These are phyloP conservation scores for Oxyura jamaicensis DNA, from an alignment of 2,113 vertebrate genomes.

Conservation along the genomic window DNA sequence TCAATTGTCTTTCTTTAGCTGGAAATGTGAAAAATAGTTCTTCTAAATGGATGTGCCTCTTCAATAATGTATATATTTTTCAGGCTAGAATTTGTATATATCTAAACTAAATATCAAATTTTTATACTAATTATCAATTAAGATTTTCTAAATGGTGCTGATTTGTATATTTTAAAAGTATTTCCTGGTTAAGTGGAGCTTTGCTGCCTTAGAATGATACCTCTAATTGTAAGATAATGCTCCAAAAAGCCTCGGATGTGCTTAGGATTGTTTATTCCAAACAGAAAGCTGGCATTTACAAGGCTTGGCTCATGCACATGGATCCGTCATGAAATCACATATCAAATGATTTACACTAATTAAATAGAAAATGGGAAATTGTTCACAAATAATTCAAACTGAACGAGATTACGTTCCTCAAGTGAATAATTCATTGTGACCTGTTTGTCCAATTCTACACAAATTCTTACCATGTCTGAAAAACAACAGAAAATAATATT, in stretches of 20 bases:
- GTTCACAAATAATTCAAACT: neutral
- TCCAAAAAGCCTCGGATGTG: neutral
- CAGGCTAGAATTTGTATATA: neutral
- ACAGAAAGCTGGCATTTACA: neutral
- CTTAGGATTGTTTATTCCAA: neutral
- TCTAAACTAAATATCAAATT: neutral
- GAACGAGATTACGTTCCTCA: neutral
- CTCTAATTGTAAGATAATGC: neutral
- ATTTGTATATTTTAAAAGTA: neutral
- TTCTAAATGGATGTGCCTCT: neutral
- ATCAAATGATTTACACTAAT: neutral
- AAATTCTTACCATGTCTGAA: neutral
- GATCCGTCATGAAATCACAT: neutral
- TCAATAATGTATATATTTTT: neutral
- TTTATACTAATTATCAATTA: neutral
- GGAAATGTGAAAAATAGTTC: neutral
- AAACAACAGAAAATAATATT: slow-evolving; percentile 3
- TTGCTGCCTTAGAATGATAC: neutral
- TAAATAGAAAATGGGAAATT: neutral
- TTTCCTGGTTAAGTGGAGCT: neutral
- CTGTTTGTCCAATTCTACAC: neutral
- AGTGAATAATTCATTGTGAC: neutral
- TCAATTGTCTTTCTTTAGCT: neutral
- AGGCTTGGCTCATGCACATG: neutral
- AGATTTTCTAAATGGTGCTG: neutral